Conservation (phyloP, 2,113 vertebrate genomes). For the Bostrychus sinensis region DNA sequence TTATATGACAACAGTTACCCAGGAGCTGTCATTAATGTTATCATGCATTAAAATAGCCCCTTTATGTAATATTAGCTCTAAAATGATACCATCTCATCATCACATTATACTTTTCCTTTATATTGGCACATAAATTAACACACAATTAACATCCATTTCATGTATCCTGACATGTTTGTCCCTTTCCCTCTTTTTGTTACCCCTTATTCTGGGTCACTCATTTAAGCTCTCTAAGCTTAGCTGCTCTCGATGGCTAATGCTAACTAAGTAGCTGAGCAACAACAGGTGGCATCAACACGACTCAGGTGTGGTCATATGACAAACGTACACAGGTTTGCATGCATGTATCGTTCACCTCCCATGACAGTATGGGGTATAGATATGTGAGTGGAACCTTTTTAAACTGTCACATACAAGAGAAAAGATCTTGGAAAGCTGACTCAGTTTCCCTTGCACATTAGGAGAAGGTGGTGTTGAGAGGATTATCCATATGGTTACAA, state of each 20-base stretch:
- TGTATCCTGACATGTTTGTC: constrained; percentile 20
- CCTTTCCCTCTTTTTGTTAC: constrained; percentile 47
- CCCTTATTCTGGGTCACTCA: constrained; percentile 66
- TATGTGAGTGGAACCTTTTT: neutral
- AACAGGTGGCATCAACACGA: constrained; percentile 62
- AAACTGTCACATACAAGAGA: neutral
- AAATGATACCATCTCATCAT: neutral
- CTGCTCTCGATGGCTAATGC: constrained; percentile 64
- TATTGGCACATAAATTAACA: neutral
- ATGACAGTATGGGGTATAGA: neutral
- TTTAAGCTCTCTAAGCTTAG: constrained; percentile 72
- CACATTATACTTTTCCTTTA: neutral
- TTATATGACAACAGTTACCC: constrained; percentile 27
- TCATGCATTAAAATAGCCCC: neutral
- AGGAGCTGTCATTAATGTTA: too few species aligned
- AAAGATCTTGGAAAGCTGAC: neutral
- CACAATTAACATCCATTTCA: constrained; percentile 10
- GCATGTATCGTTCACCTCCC: neutral
- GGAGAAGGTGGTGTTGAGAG: constrained; percentile 29
- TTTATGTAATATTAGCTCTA: neutral
- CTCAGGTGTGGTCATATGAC: constrained; percentile 41
- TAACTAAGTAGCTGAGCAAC: constrained; percentile 70
- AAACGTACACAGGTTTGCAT: constrained; percentile 30
- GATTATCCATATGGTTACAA: constrained; percentile 39
- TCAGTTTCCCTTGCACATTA: neutral